These are phyloP conservation scores for Gorsachius goisagi DNA, from an alignment of 2,113 vertebrate genomes.

Conservation along the genomic window DNA sequence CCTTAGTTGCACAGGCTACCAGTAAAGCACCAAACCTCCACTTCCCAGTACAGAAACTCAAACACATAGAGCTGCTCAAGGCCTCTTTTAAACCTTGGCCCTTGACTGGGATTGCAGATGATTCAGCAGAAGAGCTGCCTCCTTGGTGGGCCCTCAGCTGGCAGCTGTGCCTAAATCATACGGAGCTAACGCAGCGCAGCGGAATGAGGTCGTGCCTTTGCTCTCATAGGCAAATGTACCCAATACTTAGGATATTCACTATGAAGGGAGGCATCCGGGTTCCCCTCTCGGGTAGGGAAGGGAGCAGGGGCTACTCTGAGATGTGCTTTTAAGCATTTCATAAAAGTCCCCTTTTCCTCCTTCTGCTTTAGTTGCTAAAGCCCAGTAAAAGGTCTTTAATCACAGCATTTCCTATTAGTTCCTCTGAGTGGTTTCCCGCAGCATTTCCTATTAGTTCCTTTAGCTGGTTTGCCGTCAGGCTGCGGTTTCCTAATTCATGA, in stretches of 20 bases:
- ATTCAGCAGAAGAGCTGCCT: not conserved
- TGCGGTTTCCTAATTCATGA: slow-evolving; percentile 21
- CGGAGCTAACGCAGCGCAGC: fast-evolving
- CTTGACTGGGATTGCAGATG: not conserved
- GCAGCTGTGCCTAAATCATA: not conserved
- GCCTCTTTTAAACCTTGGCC: not conserved
- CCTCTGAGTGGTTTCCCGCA: not conserved
- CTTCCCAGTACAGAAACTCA: no score
- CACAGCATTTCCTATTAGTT: not conserved
- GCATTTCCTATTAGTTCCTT: slow-evolving; percentile 4
- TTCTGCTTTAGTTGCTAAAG: not conserved
- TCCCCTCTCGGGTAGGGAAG: not conserved
- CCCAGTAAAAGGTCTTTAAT: slow-evolving; percentile 10
- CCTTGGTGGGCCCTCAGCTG: not conserved
- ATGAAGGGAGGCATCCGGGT: not conserved
- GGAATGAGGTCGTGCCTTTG: not conserved
- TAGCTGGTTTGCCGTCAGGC: not conserved
- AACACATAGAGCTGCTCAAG: not conserved
- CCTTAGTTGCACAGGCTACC: not conserved
- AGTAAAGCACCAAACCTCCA: not conserved
- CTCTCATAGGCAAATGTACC: not conserved
- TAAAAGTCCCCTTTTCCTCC: not conserved
- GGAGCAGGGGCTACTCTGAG: not conserved
- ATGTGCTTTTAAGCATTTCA: not conserved
- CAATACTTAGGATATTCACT: not conserved